Evolutionary conservation across 2,113 vertebrate species (phyloP), one percentile per base, ranked within the genome.

Genomic region (Heterotilapia buettikoferi): DNA sequence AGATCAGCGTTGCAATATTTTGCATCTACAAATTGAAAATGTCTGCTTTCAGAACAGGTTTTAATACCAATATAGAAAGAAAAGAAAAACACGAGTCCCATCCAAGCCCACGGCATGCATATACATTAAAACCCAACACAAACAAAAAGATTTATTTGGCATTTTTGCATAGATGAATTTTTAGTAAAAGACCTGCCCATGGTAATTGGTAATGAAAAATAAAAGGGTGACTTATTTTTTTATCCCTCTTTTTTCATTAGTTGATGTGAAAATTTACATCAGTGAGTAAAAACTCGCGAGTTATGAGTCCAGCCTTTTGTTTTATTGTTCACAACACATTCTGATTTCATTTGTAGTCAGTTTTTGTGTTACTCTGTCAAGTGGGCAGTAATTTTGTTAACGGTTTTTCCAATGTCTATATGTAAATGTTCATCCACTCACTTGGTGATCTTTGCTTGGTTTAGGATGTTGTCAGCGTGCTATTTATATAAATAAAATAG

Each of bases 1-100:
- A 96, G 93, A 96, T 95, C 94, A 91, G 91, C 94, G 94, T 92
- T 92, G 94, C 92, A 93, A 94, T 96, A 94, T 96, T 95, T 96
- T 95, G 94, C 90, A 92, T 95, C 86, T 93, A 94, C 93, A 95
- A 96, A 94, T 94, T 91, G 92, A 94, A 94, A 94, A 93, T 91
- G 92, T 94, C 93, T 94, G 90, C 92, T 95, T 94, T 91, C 84
- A 91, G 90, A 94, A 90, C 84, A 86, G 85, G 86, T 92, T 95
- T 88, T 90, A 93, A 93, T 92, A 88, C 86, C 86, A 93, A 90
- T 89, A 89, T 89, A 83, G 78, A 57, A 85, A 68, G 36, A 83
- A 73, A 89, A 87, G 83, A 66, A 86, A 85, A 86, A 84, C 61
- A 90, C 9, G 54, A 82, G 36, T 19, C 43, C 54, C 33, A 68